These are phyloP conservation scores for Phalanger gymnotis DNA, from an alignment of 2,797 vertebrate species.

Conservation along the genomic window DNA sequence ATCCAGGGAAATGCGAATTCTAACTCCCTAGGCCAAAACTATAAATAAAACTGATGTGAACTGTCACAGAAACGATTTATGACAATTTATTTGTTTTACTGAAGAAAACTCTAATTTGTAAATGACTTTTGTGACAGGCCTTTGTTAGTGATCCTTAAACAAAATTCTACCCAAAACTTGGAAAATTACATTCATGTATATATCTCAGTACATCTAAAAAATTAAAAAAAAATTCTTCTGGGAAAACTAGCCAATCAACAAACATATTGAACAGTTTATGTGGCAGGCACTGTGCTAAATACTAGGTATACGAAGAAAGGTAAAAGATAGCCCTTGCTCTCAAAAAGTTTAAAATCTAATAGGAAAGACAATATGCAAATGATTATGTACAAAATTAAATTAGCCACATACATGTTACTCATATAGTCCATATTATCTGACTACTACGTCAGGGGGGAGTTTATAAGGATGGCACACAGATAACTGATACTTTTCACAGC, in stretches of 20 bases:
- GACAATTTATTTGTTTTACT: neutral
- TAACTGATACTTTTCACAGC: neutral
- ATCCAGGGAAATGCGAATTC: neutral
- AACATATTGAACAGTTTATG: neutral
- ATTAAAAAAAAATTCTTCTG: neutral
- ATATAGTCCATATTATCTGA: neutral
- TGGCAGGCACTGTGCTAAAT: too few relatives aligned
- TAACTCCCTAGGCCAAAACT: neutral
- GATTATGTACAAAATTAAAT: neutral
- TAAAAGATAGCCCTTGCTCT: neutral
- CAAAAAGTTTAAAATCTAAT: neutral
- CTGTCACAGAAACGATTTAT: neutral
- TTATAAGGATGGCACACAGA: conserved; percentile 5
- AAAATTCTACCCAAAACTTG: neutral
- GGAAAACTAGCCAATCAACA: neutral
- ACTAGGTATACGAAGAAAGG: neutral
- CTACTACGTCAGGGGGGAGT: neutral
- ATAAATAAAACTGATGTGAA: neutral
- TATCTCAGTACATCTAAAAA: neutral
- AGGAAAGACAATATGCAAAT: neutral
- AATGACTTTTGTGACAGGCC: neutral
- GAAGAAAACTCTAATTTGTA: neutral
- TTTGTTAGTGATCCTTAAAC: neutral
- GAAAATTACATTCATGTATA: neutral
- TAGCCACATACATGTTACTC: neutral